A percentile compares a stretch with the other conserved stretches of the same genome.
Evolutionary conservation across 2,888 invertebrate genomes (phyloP).

Genomic region (Panorpa germanica): DNA sequence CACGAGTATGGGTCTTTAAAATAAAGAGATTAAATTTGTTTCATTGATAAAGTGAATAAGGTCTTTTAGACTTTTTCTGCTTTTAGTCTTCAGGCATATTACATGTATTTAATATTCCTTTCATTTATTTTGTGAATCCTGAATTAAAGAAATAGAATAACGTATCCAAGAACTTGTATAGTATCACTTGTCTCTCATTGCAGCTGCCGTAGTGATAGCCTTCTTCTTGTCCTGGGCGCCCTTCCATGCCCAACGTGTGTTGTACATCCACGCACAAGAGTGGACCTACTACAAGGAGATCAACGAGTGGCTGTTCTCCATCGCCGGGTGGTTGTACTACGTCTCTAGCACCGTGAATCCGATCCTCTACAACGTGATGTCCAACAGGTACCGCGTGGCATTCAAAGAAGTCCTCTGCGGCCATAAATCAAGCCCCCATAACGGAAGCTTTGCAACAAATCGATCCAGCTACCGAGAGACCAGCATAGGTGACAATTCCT

Average conservation of each 20-base stretch:
- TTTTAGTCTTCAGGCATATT: too few species aligned
- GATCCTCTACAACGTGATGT: slow-evolving; percentile 73
- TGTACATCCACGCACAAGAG: slow-evolving; percentile 54
- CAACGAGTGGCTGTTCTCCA: slow-evolving; percentile 62
- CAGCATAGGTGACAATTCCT: slow-evolving; percentile 30
- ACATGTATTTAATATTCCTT: too few species aligned
- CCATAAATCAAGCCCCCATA: slow-evolving; percentile 23
- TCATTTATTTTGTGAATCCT: too few species aligned
- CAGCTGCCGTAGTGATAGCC: slow-evolving; percentile 83
- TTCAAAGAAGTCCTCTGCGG: slow-evolving; percentile 59
- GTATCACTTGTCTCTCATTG: slow-evolving; percentile 19
- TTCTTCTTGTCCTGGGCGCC: slow-evolving; percentile 96
- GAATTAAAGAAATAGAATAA: too few species aligned
- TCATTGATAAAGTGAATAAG: too few species aligned
- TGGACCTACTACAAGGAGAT: slow-evolving; percentile 39
- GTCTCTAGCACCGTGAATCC: slow-evolving; percentile 75
- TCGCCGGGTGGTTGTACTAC: slow-evolving; percentile 68
- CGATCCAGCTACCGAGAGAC: slow-evolving; percentile 41
- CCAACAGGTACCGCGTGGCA: slow-evolving; percentile 52
- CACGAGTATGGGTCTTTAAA: too few species aligned
- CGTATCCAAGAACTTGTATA: too few species aligned
- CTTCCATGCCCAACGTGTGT: slow-evolving; percentile 79
- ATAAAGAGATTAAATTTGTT: too few species aligned
- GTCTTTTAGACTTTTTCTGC: too few species aligned
- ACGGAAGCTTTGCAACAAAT: slow-evolving; percentile 32